A percentile compares a stretch with the other conserved stretches of the same genome.
phyloP scores from a whole-genome alignment of 2,888 invertebrate genomes.

The Marasmarcha lunaedactyla region DNA sequence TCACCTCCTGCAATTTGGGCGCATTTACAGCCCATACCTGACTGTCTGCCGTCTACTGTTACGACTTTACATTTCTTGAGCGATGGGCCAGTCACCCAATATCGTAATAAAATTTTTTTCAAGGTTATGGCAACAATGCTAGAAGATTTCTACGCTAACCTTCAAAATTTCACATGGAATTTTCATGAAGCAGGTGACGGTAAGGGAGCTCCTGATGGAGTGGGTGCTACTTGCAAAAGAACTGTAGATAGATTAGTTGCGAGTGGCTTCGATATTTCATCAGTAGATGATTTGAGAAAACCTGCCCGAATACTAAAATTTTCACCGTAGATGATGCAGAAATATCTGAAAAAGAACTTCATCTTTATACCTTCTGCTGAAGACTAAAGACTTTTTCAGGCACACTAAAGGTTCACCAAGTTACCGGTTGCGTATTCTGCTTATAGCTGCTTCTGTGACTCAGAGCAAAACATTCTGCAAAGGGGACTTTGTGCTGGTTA shows the following conservation, averaged over 20 bases:
- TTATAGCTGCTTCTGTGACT: slow-evolving; percentile 12
- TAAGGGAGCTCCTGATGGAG: slow-evolving; percentile 13
- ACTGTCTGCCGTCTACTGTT: slow-evolving; percentile 5
- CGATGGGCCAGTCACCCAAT: slow-evolving; percentile 9
- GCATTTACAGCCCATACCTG: slow-evolving; percentile 7
- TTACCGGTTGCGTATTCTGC: slow-evolving; percentile 8
- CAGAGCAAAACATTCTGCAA: slow-evolving; percentile 9
- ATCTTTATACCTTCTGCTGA: slow-evolving; percentile 3
- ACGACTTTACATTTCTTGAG: slow-evolving; percentile 7
- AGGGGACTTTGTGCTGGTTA: slow-evolving; percentile 8
- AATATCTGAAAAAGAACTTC: slow-evolving; percentile 9
- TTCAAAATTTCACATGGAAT: slow-evolving; percentile 11
- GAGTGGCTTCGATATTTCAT: slow-evolving; percentile 11
- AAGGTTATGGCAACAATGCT: slow-evolving; percentile 6
- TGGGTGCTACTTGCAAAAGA: slow-evolving; percentile 10
- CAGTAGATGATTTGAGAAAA: slow-evolving; percentile 7
- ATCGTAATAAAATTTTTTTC: slow-evolving; percentile 7
- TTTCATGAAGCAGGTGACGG: slow-evolving; percentile 11
- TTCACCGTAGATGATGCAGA: slow-evolving; percentile 8
- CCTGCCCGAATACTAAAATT: slow-evolving; percentile 9
- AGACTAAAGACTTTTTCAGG: slow-evolving; percentile 6
- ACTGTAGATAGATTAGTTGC: slow-evolving; percentile 10
- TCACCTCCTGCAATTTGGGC: slow-evolving; percentile 9
- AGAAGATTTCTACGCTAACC: slow-evolving; percentile 4
- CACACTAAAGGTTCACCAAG: slow-evolving; percentile 10